Conservation (phyloP, 1,140 invertebrate genomes). For the Drosophila sechellia region DNA sequence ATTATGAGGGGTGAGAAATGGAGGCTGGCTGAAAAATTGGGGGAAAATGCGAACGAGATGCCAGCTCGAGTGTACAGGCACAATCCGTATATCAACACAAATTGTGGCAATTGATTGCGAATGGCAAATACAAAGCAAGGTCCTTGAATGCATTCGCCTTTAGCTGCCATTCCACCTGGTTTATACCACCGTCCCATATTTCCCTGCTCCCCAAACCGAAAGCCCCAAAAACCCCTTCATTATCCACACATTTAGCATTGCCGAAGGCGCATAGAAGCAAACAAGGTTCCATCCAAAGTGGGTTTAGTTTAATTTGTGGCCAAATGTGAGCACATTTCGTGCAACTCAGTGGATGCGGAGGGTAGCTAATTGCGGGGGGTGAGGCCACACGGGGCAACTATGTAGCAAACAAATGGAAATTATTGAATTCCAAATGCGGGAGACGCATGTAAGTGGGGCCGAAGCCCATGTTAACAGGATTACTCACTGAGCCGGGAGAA, state of each 20-base stretch:
- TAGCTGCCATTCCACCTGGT: conserved; percentile 19
- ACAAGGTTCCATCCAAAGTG: conserved; percentile 10
- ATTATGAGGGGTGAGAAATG: background rate
- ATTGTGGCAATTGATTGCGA: conserved; percentile 59
- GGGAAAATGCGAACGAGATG: background rate
- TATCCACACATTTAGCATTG: conserved; percentile 7
- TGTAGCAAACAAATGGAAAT: conserved; percentile 31
- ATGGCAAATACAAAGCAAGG: conserved; percentile 43
- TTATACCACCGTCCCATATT: background rate
- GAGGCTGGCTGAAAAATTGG: background rate
- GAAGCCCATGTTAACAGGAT: conserved; percentile 12
- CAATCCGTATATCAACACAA: conserved; percentile 33
- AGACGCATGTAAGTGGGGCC: background rate
- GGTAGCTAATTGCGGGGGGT: conserved; percentile 14
- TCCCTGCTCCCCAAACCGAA: too few species aligned
- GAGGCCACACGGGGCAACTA: background rate
- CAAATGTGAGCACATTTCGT: conserved; percentile 31
- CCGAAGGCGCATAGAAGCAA: conserved; percentile 6
- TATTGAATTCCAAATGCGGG: conserved; percentile 40
- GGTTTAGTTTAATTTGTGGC: conserved; percentile 50
- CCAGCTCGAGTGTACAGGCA: background rate
- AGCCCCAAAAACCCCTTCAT: background rate
- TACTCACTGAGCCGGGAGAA: conserved; percentile 28
- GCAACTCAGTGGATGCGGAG: background rate
- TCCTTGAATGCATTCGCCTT: conserved; percentile 13